Evolutionary conservation across 2,888 invertebrate species (phyloP).

Genomic region (Leucania comma): DNA sequence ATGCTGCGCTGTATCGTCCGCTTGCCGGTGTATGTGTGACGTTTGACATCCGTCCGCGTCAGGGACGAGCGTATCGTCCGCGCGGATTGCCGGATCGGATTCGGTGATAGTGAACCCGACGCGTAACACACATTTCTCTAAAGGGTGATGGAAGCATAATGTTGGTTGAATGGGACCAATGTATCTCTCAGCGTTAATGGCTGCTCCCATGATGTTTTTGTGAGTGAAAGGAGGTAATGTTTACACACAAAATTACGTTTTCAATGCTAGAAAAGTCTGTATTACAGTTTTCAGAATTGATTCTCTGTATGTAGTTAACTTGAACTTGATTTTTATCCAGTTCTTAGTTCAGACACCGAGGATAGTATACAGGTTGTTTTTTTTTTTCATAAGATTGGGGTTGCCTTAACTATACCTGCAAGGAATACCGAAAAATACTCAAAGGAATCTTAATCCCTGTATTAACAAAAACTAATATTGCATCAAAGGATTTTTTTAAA

Average conservation of each 20-base stretch:
- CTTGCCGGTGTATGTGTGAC: slow-evolving; percentile 89
- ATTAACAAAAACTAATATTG: too few species aligned
- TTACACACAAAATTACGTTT: slow-evolving; percentile 28
- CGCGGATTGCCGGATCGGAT: slow-evolving; percentile 78
- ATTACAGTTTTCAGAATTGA: too few species aligned
- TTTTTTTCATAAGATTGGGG: too few species aligned
- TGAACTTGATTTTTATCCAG: not conserved
- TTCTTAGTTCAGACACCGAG: too few species aligned
- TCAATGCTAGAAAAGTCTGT: slow-evolving; percentile 42
- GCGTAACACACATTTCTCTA: slow-evolving; percentile 58
- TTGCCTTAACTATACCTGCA: too few species aligned
- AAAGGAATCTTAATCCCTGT: too few species aligned
- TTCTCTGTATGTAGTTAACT: not conserved
- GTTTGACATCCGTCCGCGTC: slow-evolving; percentile 88
- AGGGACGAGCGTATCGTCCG: slow-evolving; percentile 81
- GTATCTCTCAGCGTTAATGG: slow-evolving; percentile 20
- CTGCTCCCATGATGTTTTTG: slow-evolving; percentile 46
- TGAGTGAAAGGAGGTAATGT: slow-evolving; percentile 27
- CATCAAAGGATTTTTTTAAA: too few species aligned
- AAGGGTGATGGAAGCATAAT: slow-evolving; percentile 67
- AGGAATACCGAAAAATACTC: too few species aligned
- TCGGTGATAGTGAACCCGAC: slow-evolving; percentile 78
- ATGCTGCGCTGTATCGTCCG: slow-evolving; percentile 96
- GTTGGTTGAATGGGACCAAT: slow-evolving; percentile 51
- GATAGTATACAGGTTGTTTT: too few species aligned